Conservation (phyloP, 2,797 vertebrate genomes). For the Siniperca obscura region DNA sequence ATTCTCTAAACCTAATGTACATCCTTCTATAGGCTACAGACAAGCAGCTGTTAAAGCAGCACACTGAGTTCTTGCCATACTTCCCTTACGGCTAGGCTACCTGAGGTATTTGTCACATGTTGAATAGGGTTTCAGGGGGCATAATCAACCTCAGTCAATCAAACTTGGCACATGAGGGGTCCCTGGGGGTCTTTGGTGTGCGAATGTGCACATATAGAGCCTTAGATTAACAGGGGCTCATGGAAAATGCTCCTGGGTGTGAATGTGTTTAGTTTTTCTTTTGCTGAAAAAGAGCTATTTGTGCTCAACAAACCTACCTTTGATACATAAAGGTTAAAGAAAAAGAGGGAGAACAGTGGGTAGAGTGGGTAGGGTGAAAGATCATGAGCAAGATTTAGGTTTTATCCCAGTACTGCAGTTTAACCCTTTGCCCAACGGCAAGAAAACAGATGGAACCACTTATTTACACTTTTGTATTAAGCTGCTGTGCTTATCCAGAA, state of each 20-base stretch:
- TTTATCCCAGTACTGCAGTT: neutral
- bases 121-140: neutral
- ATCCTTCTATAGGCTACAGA: neutral
- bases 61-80: neutral
- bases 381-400: neutral
- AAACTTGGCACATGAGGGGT: neutral
- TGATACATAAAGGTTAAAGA: neutral
- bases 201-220: constrained; percentile 5
- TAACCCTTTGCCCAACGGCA: neutral
- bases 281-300: neutral
- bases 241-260: constrained; percentile 13
- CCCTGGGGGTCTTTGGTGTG: neutral
- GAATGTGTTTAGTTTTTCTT: neutral
- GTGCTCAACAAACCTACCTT: neutral
- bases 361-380: neutral
- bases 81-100: neutral
- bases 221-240: neutral
- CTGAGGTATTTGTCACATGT: neutral
- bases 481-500: neutral
- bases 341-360: neutral
- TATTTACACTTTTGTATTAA: neutral
- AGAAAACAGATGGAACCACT: neutral
- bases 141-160: constrained; percentile 7
- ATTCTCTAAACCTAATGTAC: neutral
- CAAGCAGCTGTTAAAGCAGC: neutral